These are phyloP conservation scores for Erebia ligea DNA, from an alignment of 2,888 invertebrate species.

Conservation along the genomic window DNA sequence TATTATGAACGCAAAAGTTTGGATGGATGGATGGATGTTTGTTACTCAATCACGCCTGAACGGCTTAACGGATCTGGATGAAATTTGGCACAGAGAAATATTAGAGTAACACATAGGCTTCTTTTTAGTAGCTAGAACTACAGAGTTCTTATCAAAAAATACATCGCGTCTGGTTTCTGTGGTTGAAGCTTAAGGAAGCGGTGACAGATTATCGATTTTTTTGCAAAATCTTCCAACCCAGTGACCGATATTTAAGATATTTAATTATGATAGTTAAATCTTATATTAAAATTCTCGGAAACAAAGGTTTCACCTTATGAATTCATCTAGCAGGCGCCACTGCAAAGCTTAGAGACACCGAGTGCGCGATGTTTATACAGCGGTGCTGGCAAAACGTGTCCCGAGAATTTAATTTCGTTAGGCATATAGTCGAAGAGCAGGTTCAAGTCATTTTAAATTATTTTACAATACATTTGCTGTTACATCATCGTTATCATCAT, in stretches of 20 bases:
- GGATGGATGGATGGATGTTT: too few relatives aligned
- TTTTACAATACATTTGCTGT: background rate
- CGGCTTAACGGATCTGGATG: too few relatives aligned
- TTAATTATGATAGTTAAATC: background rate
- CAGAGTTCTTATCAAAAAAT: too few relatives aligned
- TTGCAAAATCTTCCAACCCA: background rate
- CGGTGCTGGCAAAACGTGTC: conserved; percentile 44
- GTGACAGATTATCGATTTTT: background rate
- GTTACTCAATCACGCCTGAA: too few relatives aligned
- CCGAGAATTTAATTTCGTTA: conserved; percentile 47
- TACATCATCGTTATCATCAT: too few relatives aligned
- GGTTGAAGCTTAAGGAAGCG: too few relatives aligned
- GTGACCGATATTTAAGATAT: background rate
- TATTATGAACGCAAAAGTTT: too few relatives aligned
- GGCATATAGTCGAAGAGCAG: conserved; percentile 3
- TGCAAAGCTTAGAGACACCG: conserved; percentile 24
- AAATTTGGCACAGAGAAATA: too few relatives aligned
- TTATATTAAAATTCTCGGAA: conserved; percentile 15
- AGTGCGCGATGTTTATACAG: conserved; percentile 44
- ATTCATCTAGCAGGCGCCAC: conserved; percentile 17
- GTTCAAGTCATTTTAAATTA: background rate
- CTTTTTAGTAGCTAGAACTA: too few relatives aligned
- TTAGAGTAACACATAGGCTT: too few relatives aligned
- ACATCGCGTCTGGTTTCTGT: too few relatives aligned
- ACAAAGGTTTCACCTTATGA: conserved; percentile 23